Conservation (phyloP, 2,888 invertebrate species). For the Luperina nickerlii region DNA sequence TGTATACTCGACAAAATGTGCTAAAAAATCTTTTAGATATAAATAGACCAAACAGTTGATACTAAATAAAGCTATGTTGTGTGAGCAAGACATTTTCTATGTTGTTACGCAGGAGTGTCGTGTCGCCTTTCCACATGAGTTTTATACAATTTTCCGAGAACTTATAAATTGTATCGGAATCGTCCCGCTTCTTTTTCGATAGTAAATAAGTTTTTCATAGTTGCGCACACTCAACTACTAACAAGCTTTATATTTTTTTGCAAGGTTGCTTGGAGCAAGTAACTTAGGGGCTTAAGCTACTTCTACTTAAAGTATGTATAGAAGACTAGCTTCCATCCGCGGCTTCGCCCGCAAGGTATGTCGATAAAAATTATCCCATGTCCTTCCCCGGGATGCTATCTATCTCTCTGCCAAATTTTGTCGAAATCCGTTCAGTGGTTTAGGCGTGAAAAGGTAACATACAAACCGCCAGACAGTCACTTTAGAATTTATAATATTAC, state of each 20-base stretch:
- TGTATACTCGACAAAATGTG: neutral
- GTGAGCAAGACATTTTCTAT: slow-evolving; percentile 16
- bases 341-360: too few relatives aligned
- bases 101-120: neutral
- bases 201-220: slow-evolving; percentile 26
- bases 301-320: neutral
- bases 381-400: too few relatives aligned
- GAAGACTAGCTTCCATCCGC: neutral
- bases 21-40: neutral
- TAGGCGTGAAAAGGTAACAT: too few relatives aligned
- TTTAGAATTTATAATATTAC: too few relatives aligned
- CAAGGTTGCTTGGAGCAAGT: neutral
- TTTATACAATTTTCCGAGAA: slow-evolving; percentile 28
- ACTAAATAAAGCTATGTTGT: neutral
- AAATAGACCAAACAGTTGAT: neutral
- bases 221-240: slow-evolving; percentile 10
- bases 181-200: neutral
- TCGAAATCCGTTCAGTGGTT: too few relatives aligned
- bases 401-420: too few relatives aligned
- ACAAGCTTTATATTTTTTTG: slow-evolving; percentile 17
- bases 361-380: too few relatives aligned
- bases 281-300: neutral
- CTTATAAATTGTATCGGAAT: slow-evolving; percentile 19
- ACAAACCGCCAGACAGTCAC: too few relatives aligned
- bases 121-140: slow-evolving; percentile 26